phyloP scores from a whole-genome alignment of 2,113 vertebrate genomes.

The Apodemus speciosus region DNA sequence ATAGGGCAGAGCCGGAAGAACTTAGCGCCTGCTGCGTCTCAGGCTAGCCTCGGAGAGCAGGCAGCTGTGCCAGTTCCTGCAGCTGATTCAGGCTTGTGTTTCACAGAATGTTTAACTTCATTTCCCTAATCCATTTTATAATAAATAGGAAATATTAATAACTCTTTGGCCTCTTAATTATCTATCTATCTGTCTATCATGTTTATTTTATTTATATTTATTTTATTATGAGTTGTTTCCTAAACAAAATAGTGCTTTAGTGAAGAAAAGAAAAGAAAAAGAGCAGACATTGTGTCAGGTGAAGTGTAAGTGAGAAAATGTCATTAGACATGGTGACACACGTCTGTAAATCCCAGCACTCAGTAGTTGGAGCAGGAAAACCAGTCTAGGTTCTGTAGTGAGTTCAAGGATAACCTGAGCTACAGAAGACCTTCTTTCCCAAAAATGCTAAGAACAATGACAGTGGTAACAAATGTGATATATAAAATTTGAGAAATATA shows the following conservation, averaged over 20 bases:
- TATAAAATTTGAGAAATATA: too few relatives aligned
- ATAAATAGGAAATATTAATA: conserved; percentile 8
- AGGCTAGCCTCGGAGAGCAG: neutral
- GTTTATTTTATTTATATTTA: neutral
- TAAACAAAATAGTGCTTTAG: conserved; percentile 9
- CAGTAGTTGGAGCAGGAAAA: neutral
- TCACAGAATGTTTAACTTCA: neutral
- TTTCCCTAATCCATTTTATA: conserved; percentile 45
- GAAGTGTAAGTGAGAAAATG: neutral
- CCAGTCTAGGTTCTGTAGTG: neutral
- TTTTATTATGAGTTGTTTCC: conserved; percentile 22
- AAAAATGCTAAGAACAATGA: neutral
- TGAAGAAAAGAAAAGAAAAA: neutral
- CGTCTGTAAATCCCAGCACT: neutral
- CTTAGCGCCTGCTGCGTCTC: neutral
- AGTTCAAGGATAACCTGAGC: neutral
- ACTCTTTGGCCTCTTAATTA: neutral
- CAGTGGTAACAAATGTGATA: neutral
- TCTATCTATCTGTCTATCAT: neutral
- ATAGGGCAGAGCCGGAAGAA: neutral
- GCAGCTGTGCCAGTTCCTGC: neutral
- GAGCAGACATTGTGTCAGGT: neutral
- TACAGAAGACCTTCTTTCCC: neutral
- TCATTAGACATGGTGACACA: neutral
- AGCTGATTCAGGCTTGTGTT: neutral